A percentile compares a stretch with the other conserved stretches of the same genome.
Evolutionary conservation across 2,113 vertebrate species (phyloP).

Genomic region (Ictalurus punctatus): DNA sequence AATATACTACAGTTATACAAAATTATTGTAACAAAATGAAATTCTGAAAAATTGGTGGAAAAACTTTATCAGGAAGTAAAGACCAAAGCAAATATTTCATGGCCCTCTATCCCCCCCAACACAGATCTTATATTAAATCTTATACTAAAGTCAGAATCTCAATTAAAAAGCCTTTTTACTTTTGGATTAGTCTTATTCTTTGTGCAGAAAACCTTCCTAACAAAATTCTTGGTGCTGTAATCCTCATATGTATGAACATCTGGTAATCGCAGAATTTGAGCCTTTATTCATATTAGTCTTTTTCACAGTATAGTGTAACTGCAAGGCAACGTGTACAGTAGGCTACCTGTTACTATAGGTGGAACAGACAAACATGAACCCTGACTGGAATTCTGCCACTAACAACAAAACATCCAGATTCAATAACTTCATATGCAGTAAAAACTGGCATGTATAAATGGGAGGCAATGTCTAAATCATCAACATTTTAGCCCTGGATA

Average conservation of each 20-base stretch:
- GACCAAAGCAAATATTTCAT: conserved; percentile 11
- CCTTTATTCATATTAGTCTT: conserved; percentile 28
- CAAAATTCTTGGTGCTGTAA: background rate
- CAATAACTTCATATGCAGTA: background rate
- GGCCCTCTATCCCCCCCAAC: background rate
- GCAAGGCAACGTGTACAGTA: conserved; percentile 22
- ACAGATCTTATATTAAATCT: background rate
- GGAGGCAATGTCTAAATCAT: conserved; percentile 22
- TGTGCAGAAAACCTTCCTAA: background rate
- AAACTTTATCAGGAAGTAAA: background rate
- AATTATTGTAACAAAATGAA: background rate
- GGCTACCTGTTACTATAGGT: conserved; percentile 22
- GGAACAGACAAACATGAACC: conserved; percentile 33
- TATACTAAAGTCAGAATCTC: background rate
- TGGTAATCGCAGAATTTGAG: conserved; percentile 13
- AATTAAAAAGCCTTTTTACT: background rate
- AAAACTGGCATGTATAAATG: conserved; percentile 29
- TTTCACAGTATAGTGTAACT: conserved; percentile 38
- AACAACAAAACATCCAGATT: conserved; percentile 12
- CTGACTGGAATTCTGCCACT: conserved; percentile 32
- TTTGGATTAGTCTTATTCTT: background rate
- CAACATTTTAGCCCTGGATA: conserved; percentile 46
- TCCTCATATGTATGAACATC: background rate
- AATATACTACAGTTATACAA: background rate
- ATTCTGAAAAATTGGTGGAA: conserved; percentile 31